Conservation (phyloP, 2,797 vertebrate species). For the Potorous gilbertii region DNA sequence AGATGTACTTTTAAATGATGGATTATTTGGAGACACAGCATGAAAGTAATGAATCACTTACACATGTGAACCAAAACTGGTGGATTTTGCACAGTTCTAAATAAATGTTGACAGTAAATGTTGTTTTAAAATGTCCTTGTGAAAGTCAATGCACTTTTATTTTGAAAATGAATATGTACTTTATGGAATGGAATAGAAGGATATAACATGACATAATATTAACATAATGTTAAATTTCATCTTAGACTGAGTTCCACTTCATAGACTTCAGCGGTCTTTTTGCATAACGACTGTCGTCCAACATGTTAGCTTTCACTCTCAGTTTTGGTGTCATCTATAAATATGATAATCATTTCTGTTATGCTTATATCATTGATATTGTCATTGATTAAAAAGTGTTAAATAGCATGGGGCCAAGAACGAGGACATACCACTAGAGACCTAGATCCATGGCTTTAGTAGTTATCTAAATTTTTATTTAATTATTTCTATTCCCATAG, state of each 20-base stretch:
- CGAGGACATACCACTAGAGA: neutral
- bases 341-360: neutral
- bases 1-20: conserved; percentile 38
- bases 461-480: neutral
- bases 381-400: neutral
- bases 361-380: too few species aligned
- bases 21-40: conserved; percentile 62
- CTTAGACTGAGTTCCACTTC: neutral
- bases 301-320: neutral
- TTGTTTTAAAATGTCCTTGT: conserved; percentile 73
- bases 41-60: conserved; percentile 62
- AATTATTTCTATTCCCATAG: neutral
- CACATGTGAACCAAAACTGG: conserved; percentile 57
- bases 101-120: conserved; percentile 68
- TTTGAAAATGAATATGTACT: conserved; percentile 77
- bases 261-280: neutral
- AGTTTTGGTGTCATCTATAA: neutral
- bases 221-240: neutral
- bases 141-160: conserved; percentile 74
- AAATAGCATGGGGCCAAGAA: neutral
- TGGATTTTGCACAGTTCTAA: conserved; percentile 73
- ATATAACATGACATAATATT: conserved; percentile 54
- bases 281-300: neutral
- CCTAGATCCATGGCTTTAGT: neutral
- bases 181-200: conserved; percentile 64